Conservation (phyloP, 2,888 invertebrate genomes). For the Xestia xanthographa region DNA sequence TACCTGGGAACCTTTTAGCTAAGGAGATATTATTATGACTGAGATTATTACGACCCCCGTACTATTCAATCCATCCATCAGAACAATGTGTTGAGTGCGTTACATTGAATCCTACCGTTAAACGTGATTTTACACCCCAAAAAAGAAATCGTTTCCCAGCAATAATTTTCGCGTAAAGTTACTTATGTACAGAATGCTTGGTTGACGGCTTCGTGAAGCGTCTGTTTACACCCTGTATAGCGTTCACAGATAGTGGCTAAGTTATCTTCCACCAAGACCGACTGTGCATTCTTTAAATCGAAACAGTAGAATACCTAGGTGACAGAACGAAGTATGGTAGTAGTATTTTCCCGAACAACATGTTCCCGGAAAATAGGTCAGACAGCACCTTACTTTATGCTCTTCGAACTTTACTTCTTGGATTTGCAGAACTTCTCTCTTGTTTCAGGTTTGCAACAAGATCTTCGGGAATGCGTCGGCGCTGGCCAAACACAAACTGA, state of each 20-base stretch:
- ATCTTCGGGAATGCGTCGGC: constrained; percentile 99
- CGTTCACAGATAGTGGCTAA: neutral
- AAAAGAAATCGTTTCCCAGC: no score
- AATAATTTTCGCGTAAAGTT: no score
- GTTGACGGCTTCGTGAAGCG: no score
- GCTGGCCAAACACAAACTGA: constrained; percentile 98
- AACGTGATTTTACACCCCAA: no score
- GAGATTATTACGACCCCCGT: no score
- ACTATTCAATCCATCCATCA: no score
- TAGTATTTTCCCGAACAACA: constrained; percentile 2
- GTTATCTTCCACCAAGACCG: neutral
- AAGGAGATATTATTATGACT: no score
- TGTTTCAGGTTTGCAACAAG: constrained; percentile 97
- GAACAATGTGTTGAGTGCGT: no score
- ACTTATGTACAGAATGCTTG: no score
- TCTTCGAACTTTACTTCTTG: neutral
- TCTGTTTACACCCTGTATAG: no score
- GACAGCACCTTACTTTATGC: neutral
- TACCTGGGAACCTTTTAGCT: no score
- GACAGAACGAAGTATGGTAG: constrained; percentile 1
- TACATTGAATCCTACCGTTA: no score
- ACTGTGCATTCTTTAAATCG: neutral
- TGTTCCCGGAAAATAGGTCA: neutral
- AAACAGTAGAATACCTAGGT: constrained; percentile 2
- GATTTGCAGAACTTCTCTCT: constrained; percentile 31